A percentile compares a stretch with the other conserved stretches of the same genome.
Evolutionary conservation across 2,888 invertebrate genomes (phyloP).

Genomic region (Rhorus exstirpatorius): DNA sequence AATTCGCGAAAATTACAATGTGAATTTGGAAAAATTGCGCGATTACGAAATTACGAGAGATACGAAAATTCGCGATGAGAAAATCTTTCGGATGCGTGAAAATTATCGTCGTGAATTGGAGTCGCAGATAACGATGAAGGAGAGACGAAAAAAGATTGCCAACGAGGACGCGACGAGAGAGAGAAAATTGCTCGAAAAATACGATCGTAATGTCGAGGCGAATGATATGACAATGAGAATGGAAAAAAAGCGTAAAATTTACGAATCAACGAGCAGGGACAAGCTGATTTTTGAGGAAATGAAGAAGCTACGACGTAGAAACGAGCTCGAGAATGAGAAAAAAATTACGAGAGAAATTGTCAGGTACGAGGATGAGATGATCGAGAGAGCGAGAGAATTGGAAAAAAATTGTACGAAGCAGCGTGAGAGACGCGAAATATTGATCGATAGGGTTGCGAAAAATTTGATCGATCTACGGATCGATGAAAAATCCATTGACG

Average conservation of each 20-base stretch:
- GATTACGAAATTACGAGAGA: conserved; percentile 34
- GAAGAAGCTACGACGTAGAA: conserved; percentile 68
- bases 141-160: conserved; percentile 59
- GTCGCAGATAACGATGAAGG: conserved; percentile 75
- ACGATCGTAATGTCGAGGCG: conserved; percentile 77
- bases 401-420: conserved; percentile 59
- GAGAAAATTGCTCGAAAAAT: conserved; percentile 75
- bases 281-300: conserved; percentile 74
- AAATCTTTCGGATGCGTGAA: conserved; percentile 45
- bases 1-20: conserved; percentile 81
- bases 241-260: conserved; percentile 67
- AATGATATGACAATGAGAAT: conserved; percentile 62
- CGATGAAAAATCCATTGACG: conserved; percentile 37
- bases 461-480: conserved; percentile 72
- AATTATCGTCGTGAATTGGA: conserved; percentile 74
- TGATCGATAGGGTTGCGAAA: conserved; percentile 68
- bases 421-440: conserved; percentile 63
- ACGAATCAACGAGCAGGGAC: conserved; percentile 72
- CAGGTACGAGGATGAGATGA: conserved; percentile 73
- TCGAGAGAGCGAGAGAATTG: conserved; percentile 68
- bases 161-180: conserved; percentile 76
- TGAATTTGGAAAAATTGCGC: conserved; percentile 60
- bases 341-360: conserved; percentile 60
- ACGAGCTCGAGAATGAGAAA: conserved; percentile 65
- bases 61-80: conserved; percentile 29